Conservation (phyloP, 2,797 vertebrate species). For the Bradypus variegatus region DNA sequence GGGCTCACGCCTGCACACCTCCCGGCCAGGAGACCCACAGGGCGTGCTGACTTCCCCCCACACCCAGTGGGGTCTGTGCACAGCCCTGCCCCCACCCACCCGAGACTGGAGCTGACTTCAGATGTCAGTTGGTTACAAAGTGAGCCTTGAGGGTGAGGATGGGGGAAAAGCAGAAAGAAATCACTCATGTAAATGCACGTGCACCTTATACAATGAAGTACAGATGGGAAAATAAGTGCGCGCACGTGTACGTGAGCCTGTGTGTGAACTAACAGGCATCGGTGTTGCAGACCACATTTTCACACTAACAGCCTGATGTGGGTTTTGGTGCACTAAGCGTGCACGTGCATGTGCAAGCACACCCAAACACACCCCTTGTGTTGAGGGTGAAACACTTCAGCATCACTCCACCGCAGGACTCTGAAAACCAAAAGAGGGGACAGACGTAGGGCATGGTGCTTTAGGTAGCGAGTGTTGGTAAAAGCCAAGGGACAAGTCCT, state of each 20-base stretch:
- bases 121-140: neutral
- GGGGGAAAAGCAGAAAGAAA: neutral
- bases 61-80: rapidly evolving
- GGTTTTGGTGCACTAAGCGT: neutral
- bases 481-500: constrained; percentile 10
- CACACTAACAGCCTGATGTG: neutral
- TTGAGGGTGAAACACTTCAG: neutral
- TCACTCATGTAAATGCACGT: neutral
- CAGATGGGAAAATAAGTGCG: neutral
- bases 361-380: neutral
- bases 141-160: neutral
- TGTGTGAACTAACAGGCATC: neutral
- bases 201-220: constrained; percentile 3
- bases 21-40: rapidly evolving
- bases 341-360: neutral
- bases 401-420: neutral
- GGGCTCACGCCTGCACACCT: neutral
- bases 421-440: neutral
- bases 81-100: neutral
- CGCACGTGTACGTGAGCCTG: rapidly evolving
- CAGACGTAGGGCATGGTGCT: neutral
- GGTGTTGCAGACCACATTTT: neutral
- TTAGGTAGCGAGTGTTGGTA: neutral
- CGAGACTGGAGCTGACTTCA: neutral
- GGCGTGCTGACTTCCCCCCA: rapidly evolving